Base-by-base conservation (phyloP, 2,888 invertebrate species). In the Mimas tiliae region DNA sequence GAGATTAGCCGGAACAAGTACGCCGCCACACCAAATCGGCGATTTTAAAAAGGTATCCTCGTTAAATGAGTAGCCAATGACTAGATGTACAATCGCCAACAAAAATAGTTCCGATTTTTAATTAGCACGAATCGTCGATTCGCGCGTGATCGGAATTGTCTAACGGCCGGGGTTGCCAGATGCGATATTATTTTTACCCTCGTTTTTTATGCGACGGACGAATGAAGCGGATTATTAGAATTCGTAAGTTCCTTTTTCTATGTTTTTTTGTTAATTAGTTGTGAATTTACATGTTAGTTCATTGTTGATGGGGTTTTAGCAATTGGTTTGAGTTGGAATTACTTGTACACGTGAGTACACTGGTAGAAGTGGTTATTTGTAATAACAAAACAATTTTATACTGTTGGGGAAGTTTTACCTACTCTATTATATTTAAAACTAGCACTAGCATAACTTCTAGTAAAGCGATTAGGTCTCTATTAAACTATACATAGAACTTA, bases 61-160 rank as follows among this genome's bases (percentile, higher is more conserved):
- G 67, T 64, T 70, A 68, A n/a, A 75, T 74, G 68, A 68, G 71
- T 79, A 38, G 58, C 58, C 58, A 42, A 34, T 58, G 34, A 78
- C 81, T 82, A 27, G 82, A 82, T 81, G 88, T 90, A 89, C 87
- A 87, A 79, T 84, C 79, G 82, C 84, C 83, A 84, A 88, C 89
- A 89, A 90, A 91, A 92, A 90, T 91, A 86, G 84, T 88, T 91
- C n/a, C 91, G 92, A 92, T 92, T 92, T 93, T 92, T 91, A 93
- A 93, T 93, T 92, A 92, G 90, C 85, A 85, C 80, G 79, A 79
- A 77, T 74, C 74, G 79, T 14, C 38, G 55, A 55, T 65, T 74
- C 71, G 87, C 84, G 84, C 91, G 91, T 91, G 92, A 91, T 84
- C 82, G 74, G 91, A 89, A 88, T 91, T 53, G 55, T 58, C 65